phyloP scores from a whole-genome alignment of 2,113 vertebrate genomes.

The Etia nguti region DNA sequence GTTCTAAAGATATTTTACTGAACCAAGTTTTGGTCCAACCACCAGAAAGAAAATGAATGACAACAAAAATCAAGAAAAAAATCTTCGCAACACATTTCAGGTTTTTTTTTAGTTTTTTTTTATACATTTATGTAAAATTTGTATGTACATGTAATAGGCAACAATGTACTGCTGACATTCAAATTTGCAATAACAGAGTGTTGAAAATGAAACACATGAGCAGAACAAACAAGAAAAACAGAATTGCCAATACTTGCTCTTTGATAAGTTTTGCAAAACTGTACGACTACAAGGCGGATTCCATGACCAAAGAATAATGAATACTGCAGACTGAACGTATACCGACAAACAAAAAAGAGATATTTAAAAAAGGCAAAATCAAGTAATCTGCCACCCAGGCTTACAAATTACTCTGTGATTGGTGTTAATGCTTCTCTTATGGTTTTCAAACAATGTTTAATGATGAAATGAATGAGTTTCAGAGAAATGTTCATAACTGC shows the following conservation, averaged over 20 bases:
- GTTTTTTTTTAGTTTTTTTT: slow-evolving; percentile 2
- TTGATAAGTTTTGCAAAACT: slow-evolving; percentile 7
- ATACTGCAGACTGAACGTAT: not conserved
- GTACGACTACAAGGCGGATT: not conserved
- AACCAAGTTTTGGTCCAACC: not conserved
- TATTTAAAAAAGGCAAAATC: not conserved
- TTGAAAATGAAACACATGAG: slow-evolving; percentile 39
- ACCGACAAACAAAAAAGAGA: not conserved
- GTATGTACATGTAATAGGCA: slow-evolving; percentile 72
- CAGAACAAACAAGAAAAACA: slow-evolving; percentile 32
- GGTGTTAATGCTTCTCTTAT: not conserved
- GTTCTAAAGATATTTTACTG: not conserved
- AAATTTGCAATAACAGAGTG: slow-evolving; percentile 58
- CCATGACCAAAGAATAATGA: not conserved
- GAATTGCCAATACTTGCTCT: slow-evolving; percentile 3
- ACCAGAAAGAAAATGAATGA: not conserved
- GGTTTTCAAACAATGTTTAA: slow-evolving; percentile 12
- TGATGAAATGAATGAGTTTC: not conserved
- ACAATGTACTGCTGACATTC: slow-evolving; percentile 57
- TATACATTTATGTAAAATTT: slow-evolving; percentile 73
- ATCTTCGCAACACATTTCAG: not conserved
- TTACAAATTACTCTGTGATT: not conserved
- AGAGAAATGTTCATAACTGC: not conserved
- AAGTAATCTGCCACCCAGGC: not conserved
- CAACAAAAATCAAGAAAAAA: not conserved